Conservation (phyloP, 2,797 vertebrate genomes). For the Cirrhinus molitorella region DNA sequence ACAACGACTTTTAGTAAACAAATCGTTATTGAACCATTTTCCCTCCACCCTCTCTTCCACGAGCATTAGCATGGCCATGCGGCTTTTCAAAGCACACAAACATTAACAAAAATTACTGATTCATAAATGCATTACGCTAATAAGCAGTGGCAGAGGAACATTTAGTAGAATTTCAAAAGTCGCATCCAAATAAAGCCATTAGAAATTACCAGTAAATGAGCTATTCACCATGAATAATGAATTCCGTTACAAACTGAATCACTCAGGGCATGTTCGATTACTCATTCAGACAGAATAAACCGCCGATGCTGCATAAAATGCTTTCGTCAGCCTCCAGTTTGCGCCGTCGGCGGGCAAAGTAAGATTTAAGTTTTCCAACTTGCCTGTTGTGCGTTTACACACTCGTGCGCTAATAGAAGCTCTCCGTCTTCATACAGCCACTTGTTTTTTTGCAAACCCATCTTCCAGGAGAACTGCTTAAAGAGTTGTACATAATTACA, state of each 20-base stretch:
- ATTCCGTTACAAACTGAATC: slow-evolving; percentile 55
- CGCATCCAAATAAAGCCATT: slow-evolving; percentile 63
- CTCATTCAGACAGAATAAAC: slow-evolving; percentile 54
- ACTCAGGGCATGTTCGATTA: slow-evolving; percentile 52
- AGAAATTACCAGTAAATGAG: slow-evolving; percentile 61
- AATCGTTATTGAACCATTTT: slow-evolving; percentile 49
- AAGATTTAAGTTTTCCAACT: slow-evolving; percentile 46
- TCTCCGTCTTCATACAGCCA: slow-evolving; percentile 36
- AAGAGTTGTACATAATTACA: slow-evolving; percentile 48
- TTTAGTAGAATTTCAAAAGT: slow-evolving; percentile 59
- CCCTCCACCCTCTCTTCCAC: neutral
- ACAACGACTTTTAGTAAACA: slow-evolving; percentile 50
- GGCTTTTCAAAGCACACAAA: slow-evolving; percentile 44
- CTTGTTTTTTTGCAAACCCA: slow-evolving; percentile 33
- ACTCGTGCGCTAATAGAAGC: slow-evolving; percentile 48
- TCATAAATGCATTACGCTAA: slow-evolving; percentile 59
- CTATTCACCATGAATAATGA: slow-evolving; percentile 60
- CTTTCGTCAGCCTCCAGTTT: slow-evolving; percentile 41
- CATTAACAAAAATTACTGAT: slow-evolving; percentile 57
- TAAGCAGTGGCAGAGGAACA: slow-evolving; percentile 52
- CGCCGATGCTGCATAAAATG: slow-evolving; percentile 47
- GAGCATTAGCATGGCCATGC: slow-evolving; percentile 47
- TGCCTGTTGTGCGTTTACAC: slow-evolving; percentile 20
- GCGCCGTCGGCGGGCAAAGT: slow-evolving; percentile 26
- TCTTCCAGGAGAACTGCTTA: slow-evolving; percentile 18